These are phyloP conservation scores for Nematopogon swammerdamellus DNA, from an alignment of 2,888 invertebrate species.

Conservation along the genomic window DNA sequence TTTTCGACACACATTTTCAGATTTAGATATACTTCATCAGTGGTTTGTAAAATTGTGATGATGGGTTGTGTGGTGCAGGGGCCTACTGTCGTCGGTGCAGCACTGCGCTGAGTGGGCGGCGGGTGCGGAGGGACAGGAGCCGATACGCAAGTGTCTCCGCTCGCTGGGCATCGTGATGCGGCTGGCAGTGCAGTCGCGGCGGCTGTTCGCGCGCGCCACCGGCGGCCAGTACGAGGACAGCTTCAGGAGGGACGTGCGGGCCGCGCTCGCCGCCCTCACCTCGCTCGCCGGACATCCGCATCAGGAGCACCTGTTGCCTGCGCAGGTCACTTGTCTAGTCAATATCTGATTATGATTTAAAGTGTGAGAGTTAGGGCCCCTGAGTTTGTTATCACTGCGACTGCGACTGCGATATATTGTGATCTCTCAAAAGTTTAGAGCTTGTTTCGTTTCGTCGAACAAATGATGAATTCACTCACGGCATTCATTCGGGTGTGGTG, in stretches of 20 bases:
- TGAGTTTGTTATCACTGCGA: too few species aligned
- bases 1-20: too few species aligned
- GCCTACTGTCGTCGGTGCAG: conserved; percentile 83
- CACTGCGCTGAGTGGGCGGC: conserved; percentile 87
- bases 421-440: too few species aligned
- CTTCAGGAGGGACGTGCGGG: conserved; percentile 77
- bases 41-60: too few species aligned
- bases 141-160: conserved; percentile 85
- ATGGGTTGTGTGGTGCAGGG: too few species aligned
- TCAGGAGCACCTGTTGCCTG: conserved; percentile 71
- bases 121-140: conserved; percentile 83
- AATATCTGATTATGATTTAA: too few species aligned
- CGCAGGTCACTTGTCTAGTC: conserved; percentile 65
- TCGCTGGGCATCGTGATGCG: conserved; percentile 92
- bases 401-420: too few species aligned
- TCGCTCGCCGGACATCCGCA: conserved; percentile 66
- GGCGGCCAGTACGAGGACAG: conserved; percentile 88
- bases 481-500: too few species aligned
- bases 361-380: too few species aligned
- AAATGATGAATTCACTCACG: too few species aligned
- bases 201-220: conserved; percentile 80
- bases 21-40: too few species aligned
- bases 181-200: conserved; percentile 84
- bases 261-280: conserved; percentile 75
- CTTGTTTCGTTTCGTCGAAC: too few species aligned